phyloP scores from a whole-genome alignment of 2,888 invertebrate genomes.

The Norana najaformis region DNA sequence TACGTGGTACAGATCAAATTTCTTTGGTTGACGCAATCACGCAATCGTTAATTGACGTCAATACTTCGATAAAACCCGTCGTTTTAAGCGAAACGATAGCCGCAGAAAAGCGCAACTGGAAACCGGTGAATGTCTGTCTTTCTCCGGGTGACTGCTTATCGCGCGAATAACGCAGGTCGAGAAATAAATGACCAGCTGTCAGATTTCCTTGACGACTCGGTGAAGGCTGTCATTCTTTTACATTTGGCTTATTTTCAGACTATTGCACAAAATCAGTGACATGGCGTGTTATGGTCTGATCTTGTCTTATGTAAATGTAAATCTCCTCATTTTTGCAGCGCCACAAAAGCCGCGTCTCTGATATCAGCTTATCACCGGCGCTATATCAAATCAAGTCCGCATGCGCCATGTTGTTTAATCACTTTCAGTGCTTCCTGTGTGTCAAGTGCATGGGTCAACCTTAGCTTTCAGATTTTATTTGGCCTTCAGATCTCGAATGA shows the following conservation, averaged over 20 bases:
- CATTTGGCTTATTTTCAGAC: neutral
- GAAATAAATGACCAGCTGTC: neutral
- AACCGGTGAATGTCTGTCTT: neutral
- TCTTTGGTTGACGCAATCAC: neutral
- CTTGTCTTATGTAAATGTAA: neutral
- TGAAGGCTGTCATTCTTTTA: neutral
- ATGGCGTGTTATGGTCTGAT: neutral
- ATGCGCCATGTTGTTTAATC: neutral
- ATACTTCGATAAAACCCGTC: conserved; percentile 2
- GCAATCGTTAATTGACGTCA: neutral
- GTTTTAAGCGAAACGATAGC: neutral
- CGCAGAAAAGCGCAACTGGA: neutral
- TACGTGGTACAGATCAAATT: neutral
- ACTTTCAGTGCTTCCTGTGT: neutral
- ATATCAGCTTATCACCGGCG: no score
- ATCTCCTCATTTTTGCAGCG: neutral
- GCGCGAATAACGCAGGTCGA: neutral
- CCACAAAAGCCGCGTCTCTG: neutral
- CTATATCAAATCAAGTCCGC: neutral
- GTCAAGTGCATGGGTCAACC: neutral
- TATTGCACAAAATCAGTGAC: neutral
- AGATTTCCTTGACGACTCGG: neutral
- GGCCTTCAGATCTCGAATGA: no score
- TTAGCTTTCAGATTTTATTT: no score
- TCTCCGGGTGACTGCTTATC: neutral